These are phyloP conservation scores for Coptodon rendalli DNA, from an alignment of 2,113 vertebrate species.

Conservation along the genomic window DNA sequence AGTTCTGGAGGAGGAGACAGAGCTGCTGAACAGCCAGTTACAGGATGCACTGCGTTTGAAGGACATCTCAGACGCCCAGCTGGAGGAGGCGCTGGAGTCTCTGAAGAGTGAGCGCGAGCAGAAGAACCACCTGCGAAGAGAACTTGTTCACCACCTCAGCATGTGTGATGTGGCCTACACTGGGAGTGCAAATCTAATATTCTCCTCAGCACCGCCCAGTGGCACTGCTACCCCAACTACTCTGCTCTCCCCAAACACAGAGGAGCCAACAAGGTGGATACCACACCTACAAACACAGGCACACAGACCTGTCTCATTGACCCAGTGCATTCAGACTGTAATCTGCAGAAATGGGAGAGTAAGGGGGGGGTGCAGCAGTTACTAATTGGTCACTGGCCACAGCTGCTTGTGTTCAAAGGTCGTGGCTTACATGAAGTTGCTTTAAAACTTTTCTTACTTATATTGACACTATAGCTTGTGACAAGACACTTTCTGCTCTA, in stretches of 20 bases:
- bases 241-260: constrained; percentile 76
- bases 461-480: neutral
- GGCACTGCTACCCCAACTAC: constrained; percentile 69
- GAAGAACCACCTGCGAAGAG: constrained; percentile 89
- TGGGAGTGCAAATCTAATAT: constrained; percentile 78
- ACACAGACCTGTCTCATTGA: neutral
- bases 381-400: neutral
- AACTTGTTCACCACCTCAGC: constrained; percentile 89
- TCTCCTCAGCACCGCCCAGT: constrained; percentile 81
- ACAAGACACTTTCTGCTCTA: neutral
- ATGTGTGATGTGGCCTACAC: constrained; percentile 86
- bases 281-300: neutral
- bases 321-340: neutral
- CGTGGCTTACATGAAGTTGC: neutral
- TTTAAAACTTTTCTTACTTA: neutral
- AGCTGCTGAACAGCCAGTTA: constrained; percentile 89
- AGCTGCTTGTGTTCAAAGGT: neutral
- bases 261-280: constrained; percentile 66
- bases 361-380: neutral
- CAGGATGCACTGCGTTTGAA: constrained; percentile 90
- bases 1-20: constrained; percentile 90
- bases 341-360: neutral
- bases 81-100: constrained; percentile 93
- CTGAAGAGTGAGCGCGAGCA: constrained; percentile 93
- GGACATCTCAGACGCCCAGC: constrained; percentile 87